phyloP scores from a whole-genome alignment of 2,888 invertebrate species.

The Acronicta leporina region DNA sequence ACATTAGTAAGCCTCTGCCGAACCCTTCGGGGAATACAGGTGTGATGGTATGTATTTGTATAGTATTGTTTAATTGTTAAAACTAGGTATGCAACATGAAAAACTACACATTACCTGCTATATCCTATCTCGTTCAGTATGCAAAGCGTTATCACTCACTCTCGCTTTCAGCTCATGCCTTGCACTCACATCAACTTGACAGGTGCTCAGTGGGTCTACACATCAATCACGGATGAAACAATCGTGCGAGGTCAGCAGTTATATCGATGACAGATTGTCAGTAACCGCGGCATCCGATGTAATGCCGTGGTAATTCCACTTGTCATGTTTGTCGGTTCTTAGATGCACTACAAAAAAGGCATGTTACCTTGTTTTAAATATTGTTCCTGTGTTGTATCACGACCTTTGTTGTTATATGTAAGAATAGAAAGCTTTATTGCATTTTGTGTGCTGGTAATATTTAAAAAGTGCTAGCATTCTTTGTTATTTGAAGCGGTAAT shows the following conservation, averaged over 20 bases:
- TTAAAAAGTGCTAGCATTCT: background rate
- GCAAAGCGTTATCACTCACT: background rate
- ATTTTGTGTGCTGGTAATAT: background rate
- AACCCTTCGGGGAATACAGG: too few species aligned
- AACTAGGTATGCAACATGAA: too few species aligned
- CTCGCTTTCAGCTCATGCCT: constrained; percentile 47
- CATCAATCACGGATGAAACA: constrained; percentile 74
- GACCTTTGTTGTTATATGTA: constrained; percentile 27
- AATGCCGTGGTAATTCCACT: constrained; percentile 59
- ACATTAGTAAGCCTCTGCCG: too few species aligned
- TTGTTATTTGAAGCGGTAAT: background rate
- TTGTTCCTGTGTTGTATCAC: constrained; percentile 34
- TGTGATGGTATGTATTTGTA: too few species aligned
- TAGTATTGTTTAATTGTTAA: too few species aligned
- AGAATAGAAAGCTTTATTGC: constrained; percentile 17
- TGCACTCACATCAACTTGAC: constrained; percentile 56
- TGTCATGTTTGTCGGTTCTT: constrained; percentile 45
- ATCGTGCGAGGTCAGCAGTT: constrained; percentile 68
- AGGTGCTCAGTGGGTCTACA: constrained; percentile 68
- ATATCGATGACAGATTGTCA: constrained; percentile 75
- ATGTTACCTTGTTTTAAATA: constrained; percentile 34
- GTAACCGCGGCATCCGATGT: constrained; percentile 62
- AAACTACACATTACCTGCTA: too few species aligned
- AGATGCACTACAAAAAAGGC: constrained; percentile 33
- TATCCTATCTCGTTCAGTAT: too few species aligned